A percentile compares a stretch with the other conserved stretches of the same genome.
phyloP scores from a whole-genome alignment of 2,797 vertebrate genomes.

The Acanthurus tractus region DNA sequence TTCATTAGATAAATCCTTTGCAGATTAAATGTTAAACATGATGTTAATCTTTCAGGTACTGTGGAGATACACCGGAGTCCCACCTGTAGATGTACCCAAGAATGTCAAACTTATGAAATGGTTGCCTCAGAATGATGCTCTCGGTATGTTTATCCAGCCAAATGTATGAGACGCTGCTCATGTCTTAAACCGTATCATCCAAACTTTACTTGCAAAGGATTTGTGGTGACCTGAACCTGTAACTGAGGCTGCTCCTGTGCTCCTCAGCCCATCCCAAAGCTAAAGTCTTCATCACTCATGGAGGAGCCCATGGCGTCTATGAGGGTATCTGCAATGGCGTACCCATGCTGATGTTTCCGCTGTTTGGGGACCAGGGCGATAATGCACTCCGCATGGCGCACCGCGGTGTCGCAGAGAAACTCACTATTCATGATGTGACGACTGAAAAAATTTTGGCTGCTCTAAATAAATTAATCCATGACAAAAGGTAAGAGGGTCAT shows the following conservation, averaged over 20 bases:
- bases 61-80: conserved; percentile 90
- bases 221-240: too few relatives aligned
- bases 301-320: conserved; percentile 92
- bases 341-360: conserved; percentile 94
- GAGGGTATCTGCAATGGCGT: conserved; percentile 93
- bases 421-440: conserved; percentile 87
- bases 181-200: not conserved
- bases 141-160: conserved; percentile 83
- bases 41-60: conserved; percentile 86
- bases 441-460: conserved; percentile 82
- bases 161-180: not conserved
- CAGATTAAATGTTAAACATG: not conserved
- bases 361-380: conserved; percentile 94
- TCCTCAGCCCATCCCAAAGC: conserved; percentile 89
- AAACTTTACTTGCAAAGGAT: not conserved
- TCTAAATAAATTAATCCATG: conserved; percentile 86
- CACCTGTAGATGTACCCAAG: conserved; percentile 84
- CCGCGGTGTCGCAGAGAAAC: conserved; percentile 86
- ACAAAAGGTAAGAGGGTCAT: conserved; percentile 90
- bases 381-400: conserved; percentile 88
- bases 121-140: conserved; percentile 96
- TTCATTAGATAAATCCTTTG: not conserved
- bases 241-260: conserved; percentile 20
- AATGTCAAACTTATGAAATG: conserved; percentile 93
- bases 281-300: conserved; percentile 93